A percentile compares a stretch with the other conserved stretches of the same genome.
These are phyloP conservation scores for Leucoptera coffeella DNA, from an alignment of 2,888 invertebrate species.

Conservation along the genomic window DNA sequence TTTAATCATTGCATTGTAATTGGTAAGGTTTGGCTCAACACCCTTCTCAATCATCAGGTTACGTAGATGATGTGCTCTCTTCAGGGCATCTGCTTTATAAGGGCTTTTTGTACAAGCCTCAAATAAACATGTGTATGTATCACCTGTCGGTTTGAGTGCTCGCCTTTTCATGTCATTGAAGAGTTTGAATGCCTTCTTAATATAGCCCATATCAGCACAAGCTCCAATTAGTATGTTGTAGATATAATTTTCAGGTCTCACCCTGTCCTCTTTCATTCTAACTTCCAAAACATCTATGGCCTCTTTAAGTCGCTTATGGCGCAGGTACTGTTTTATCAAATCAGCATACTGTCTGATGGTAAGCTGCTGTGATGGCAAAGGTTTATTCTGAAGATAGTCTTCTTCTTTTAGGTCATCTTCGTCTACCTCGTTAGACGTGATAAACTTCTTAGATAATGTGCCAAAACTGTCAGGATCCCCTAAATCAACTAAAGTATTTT, in stretches of 20 bases:
- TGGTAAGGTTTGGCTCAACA: conserved; percentile 63
- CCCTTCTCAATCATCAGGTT: conserved; percentile 64
- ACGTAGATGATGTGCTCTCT: conserved; percentile 60
- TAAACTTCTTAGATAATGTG: conserved; percentile 17
- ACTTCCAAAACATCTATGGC: conserved; percentile 74
- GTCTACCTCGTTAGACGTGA: conserved; percentile 25
- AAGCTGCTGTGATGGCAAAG: conserved; percentile 41
- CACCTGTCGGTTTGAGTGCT: conserved; percentile 59
- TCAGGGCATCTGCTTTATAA: conserved; percentile 60
- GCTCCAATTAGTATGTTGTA: conserved; percentile 79
- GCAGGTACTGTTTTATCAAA: conserved; percentile 62
- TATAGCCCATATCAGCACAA: conserved; percentile 77
- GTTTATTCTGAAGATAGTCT: conserved; percentile 43
- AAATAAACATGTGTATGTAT: conserved; percentile 80
- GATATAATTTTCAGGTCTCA: conserved; percentile 71
- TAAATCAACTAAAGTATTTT: conserved; percentile 18
- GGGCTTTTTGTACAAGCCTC: conserved; percentile 84
- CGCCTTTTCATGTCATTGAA: conserved; percentile 78
- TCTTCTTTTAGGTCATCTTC: conserved; percentile 58
- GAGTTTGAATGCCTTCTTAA: conserved; percentile 78
- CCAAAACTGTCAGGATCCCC: conserved; percentile 59
- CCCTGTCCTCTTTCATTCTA: conserved; percentile 73
- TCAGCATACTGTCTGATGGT: conserved; percentile 62
- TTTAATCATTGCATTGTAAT: conserved; percentile 87
- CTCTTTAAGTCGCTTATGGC: conserved; percentile 61